Percentiles rank a stretch among this genome's conserved stretches.
phyloP scores from a whole-genome alignment of 2,797 vertebrate species.

The Epinephelus coioides region DNA sequence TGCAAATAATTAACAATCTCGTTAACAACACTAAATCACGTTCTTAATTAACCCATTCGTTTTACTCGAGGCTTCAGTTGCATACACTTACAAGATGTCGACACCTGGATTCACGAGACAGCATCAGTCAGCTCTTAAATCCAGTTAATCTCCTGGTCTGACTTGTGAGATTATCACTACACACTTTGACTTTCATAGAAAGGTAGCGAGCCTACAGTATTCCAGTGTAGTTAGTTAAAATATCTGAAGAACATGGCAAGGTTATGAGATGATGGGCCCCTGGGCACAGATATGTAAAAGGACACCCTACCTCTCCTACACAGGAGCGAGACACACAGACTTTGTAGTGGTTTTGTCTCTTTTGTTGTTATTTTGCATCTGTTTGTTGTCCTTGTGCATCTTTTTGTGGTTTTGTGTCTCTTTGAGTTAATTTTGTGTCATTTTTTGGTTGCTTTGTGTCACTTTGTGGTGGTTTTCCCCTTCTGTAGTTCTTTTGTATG shows the following conservation, averaged over 20 bases:
- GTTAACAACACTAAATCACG: background rate
- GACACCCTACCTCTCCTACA: too few species aligned
- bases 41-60: background rate
- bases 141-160: conserved; percentile 5
- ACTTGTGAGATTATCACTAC: background rate
- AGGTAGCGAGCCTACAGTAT: background rate
- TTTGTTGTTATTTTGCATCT: too few species aligned
- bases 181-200: background rate
- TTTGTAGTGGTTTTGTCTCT: too few species aligned
- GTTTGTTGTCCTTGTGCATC: too few species aligned
- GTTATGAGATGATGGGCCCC: too few species aligned
- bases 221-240: background rate
- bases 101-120: conserved; percentile 34
- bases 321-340: too few species aligned
- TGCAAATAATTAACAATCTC: conserved; percentile 16
- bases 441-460: too few species aligned
- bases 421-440: too few species aligned
- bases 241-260: background rate
- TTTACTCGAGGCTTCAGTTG: background rate
- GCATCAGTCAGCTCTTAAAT: conserved; percentile 2
- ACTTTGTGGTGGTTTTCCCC: too few species aligned
- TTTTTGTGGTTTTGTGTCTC: too few species aligned
- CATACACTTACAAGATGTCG: conserved; percentile 30
- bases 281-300: too few species aligned
- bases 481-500: too few species aligned